Base-by-base conservation (phyloP, 2,797 vertebrate species). In the Ataeniobius toweri region DNA sequence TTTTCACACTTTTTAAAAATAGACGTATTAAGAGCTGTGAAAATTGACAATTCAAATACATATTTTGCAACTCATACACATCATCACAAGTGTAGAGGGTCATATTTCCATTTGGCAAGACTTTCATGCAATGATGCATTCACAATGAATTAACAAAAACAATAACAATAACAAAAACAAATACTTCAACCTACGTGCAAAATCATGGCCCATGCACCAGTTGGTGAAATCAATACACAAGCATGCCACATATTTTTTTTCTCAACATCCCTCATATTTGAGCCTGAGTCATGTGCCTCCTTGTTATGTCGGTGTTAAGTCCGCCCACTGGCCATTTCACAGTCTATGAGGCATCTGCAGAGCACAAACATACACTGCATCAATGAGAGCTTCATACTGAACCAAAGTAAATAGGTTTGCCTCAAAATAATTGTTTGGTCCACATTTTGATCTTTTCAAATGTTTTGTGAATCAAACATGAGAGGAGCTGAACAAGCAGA, bases 231-330 rank as follows among this genome's bases (percentile, higher is more conserved):
- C 78, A 80, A 68, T 78, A 87, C 86, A 85, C 80, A 53, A 73
- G 88, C 84, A 75, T 76, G 63, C 10, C 73, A 72, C 61, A 59
- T 61, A 26, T 48, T 14, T 12, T 67, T 77, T 79, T 78, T 80
- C 61, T 71, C 14, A 22, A 74, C 85, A 88, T 77, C 71, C 80
- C 77, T 80, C 73, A 85, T 91, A 79, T 89, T 85, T 63, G 63
- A 86, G 82, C 80, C 77, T 93, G 90, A 93, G 88, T 93, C 92
- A 93, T 87, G 86, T 84, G 72, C 84, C 80, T 92, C 81, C 73
- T 81, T 85, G 87, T 90, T 84, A 80, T 88, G 69, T 71, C 71
- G 16, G 79, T 51, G 79, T 83, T 79, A 78, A 83, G 73, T 89
- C 88, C 87, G 41, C 90, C 91, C 90, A 91, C 92, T 83, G 87